These are phyloP conservation scores for Ceryle rudis DNA, from an alignment of 2,797 vertebrate species.

Conservation along the genomic window DNA sequence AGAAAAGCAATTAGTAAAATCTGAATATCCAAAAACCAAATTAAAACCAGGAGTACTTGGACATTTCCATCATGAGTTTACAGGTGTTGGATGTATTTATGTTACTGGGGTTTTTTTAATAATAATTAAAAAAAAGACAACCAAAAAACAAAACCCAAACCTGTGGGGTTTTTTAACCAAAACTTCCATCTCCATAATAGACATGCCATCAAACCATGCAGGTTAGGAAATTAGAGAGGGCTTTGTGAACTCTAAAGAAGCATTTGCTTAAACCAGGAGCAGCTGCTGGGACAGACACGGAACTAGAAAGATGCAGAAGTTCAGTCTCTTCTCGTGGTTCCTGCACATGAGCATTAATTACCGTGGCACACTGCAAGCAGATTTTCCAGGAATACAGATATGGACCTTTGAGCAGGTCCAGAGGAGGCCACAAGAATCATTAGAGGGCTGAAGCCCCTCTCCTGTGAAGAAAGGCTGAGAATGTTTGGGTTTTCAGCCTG, in stretches of 20 bases:
- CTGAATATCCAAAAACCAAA: neutral
- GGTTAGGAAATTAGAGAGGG: neutral
- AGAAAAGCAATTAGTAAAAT: neutral
- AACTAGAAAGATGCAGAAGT: neutral
- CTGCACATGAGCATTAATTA: neutral
- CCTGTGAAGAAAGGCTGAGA: neutral
- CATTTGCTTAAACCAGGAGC: constrained; percentile 1
- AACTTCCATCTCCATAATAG: neutral
- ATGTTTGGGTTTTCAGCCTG: neutral
- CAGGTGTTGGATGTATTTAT: neutral
- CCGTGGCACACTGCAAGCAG: neutral
- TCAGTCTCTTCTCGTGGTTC: neutral
- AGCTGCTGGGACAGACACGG: neutral
- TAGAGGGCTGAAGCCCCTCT: neutral
- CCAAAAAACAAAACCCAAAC: neutral
- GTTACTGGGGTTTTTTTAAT: neutral
- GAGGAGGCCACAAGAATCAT: neutral
- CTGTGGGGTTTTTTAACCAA: rapidly evolving
- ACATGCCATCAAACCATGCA: neutral
- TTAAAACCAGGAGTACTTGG: neutral
- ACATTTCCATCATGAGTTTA: neutral
- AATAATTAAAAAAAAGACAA: neutral
- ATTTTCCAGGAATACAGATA: neutral
- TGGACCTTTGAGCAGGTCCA: neutral
- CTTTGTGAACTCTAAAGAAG: neutral